Evolutionary conservation across 2,113 vertebrate genomes (phyloP).

Genomic region (Pteronura brasiliensis): DNA sequence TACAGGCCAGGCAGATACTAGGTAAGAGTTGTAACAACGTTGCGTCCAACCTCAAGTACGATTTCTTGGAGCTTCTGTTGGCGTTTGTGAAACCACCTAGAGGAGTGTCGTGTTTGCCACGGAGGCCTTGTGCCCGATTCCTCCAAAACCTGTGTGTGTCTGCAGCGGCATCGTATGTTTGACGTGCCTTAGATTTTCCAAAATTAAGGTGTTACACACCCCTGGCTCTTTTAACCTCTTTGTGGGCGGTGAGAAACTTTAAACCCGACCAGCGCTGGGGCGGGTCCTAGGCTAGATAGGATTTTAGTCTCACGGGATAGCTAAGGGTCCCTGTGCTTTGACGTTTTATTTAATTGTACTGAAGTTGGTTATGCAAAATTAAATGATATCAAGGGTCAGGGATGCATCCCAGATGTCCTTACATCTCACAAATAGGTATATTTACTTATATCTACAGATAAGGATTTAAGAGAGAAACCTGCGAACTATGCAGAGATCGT

Average conservation of each 20-base stretch:
- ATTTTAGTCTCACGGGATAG: not conserved
- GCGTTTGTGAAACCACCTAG: not conserved
- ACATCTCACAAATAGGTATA: not conserved
- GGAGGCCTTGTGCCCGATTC: not conserved
- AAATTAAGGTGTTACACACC: not conserved
- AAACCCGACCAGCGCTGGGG: not conserved
- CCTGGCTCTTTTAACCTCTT: not conserved
- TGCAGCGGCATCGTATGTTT: not conserved
- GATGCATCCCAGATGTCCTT: not conserved
- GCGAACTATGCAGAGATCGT: not conserved
- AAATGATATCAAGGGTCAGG: slow-evolving; percentile 29
- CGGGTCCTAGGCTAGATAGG: not conserved
- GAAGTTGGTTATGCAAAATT: slow-evolving; percentile 12
- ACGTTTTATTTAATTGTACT: slow-evolving; percentile 33
- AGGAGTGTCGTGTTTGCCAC: not conserved
- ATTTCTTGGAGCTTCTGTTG: not conserved
- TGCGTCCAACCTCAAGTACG: not conserved
- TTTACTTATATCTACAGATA: not conserved
- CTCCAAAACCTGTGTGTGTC: not conserved
- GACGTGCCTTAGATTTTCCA: not conserved
- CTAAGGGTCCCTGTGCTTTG: not conserved
- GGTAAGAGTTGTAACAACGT: slow-evolving; percentile 71
- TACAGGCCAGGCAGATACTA: slow-evolving; percentile 83
- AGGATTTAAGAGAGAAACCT: not conserved
- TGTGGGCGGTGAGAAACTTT: not conserved